Base-by-base conservation (phyloP, 2,797 vertebrate species). In the Sciaenops ocellatus region DNA sequence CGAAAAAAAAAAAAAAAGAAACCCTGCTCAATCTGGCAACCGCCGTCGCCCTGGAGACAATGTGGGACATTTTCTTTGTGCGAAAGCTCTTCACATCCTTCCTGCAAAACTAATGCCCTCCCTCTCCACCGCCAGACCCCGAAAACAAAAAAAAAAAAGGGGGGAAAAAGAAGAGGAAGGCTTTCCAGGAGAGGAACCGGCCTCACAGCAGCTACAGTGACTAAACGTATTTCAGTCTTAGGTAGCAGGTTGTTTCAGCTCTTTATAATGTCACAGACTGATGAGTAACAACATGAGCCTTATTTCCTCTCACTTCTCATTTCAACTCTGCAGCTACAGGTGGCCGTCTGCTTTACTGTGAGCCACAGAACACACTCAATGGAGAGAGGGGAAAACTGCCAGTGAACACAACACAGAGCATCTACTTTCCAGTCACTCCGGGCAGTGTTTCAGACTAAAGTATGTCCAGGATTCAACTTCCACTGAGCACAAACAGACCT, bases 31-130 rank as follows among this genome's bases (percentile, higher is more conserved):
- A 73, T 89, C 73, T 85, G 90, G 85, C 82, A 89, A 83, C 46
- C 3, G 4, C 68, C 22, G 61, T 91, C 57, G 38, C 82, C 88
- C 38, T 59, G 86, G 85, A 87, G 83, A 94, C 93, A 82, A 80
- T 72, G 74, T 87, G 73, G 76, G 85, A 87, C 84, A 69, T 86
- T 91, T 93, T 90, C 88, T 94, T 91, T 89, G 87, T 79, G 86
- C 63, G 85, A 93, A 91, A 91, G 79, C 91, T 90, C 89, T 94
- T 93, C 88, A 91, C 91, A 94, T 94, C 93, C 91, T 94, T 94
- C 92, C 93, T 95, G 86, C 71, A 85, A 83, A 90, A 69, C 70
- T n/a, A 73, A 74, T 62, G 42, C 73, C 28, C 76, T n/a, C 48
- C 20, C 61, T 13, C 20, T 56, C 52, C 61, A 63, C 66, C 24